Conservation (phyloP, 2,888 invertebrate genomes). For the Cosmia pyralina region DNA sequence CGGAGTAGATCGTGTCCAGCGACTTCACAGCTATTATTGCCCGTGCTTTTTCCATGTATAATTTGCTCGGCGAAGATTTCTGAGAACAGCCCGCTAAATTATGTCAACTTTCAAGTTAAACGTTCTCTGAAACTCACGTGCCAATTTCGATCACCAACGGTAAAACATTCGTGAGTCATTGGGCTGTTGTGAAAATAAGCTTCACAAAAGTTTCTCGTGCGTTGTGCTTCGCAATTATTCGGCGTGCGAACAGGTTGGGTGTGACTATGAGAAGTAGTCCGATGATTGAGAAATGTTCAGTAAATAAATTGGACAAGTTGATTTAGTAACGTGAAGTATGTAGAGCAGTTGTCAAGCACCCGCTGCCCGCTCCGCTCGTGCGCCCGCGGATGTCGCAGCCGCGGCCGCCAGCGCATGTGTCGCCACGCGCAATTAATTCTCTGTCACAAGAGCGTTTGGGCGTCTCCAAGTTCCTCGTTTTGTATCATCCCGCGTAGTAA, state of each 20-base stretch:
- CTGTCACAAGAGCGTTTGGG: conserved; percentile 90
- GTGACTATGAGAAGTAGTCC: conserved; percentile 39
- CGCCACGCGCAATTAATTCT: conserved; percentile 89
- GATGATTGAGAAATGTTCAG: conserved; percentile 40
- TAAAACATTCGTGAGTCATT: conserved; percentile 66
- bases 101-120: conserved; percentile 67
- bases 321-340: conserved; percentile 32
- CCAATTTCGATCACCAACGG: conserved; percentile 64
- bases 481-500: conserved; percentile 85
- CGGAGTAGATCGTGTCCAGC: conserved; percentile 70
- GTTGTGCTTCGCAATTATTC: conserved; percentile 54
- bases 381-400: conserved; percentile 54
- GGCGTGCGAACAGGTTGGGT: conserved; percentile 54
- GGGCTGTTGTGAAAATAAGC: conserved; percentile 64
- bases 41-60: conserved; percentile 66
- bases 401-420: conserved; percentile 80
- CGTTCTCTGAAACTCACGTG: conserved; percentile 68
- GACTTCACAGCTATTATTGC: conserved; percentile 63
- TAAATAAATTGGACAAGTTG: conserved; percentile 48
- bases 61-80: conserved; percentile 65
- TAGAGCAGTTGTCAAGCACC: conserved; percentile 1
- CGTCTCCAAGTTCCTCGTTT: conserved; percentile 87
- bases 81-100: conserved; percentile 57
- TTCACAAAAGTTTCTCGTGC: conserved; percentile 55
- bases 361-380: conserved; percentile 61